Conservation (phyloP, 2,888 invertebrate genomes). For the Sinhomidia bicolor region DNA sequence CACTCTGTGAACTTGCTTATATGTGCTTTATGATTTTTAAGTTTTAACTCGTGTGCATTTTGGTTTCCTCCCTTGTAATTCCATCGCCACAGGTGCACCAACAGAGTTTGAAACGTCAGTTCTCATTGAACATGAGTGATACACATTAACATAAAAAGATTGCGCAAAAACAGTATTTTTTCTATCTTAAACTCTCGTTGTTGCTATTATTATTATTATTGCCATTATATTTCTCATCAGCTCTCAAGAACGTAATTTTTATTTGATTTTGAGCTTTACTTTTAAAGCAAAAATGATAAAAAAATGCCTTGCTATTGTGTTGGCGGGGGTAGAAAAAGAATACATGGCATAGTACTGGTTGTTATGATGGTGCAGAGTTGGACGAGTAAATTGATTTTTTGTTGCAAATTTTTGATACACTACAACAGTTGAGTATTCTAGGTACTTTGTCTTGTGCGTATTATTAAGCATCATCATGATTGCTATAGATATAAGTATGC, state of each 20-base stretch:
- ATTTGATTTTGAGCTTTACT: conserved; percentile 22
- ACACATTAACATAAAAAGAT: conserved; percentile 18
- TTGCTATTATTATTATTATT: neutral
- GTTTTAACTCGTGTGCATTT: neutral
- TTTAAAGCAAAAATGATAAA: neutral
- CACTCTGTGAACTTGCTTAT: neutral
- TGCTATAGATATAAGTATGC: neutral
- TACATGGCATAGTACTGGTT: neutral
- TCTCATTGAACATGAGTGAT: neutral
- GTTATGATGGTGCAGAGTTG: no score
- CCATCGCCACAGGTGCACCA: neutral
- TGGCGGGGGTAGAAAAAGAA: neutral
- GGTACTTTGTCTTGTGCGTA: neutral
- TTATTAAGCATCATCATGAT: neutral
- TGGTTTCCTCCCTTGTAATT: conserved; percentile 7
- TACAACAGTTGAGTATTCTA: neutral
- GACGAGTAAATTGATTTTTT: neutral
- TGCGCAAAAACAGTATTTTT: neutral
- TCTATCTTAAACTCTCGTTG: neutral
- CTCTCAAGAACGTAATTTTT: neutral
- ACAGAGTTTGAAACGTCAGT: neutral
- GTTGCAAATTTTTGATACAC: neutral
- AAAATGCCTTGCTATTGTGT: neutral
- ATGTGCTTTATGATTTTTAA: neutral
- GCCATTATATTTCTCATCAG: neutral